Evolutionary conservation across 53 echinoderm and acorn worm species (phyloP).

Genomic region (Luidia sarsii): DNA sequence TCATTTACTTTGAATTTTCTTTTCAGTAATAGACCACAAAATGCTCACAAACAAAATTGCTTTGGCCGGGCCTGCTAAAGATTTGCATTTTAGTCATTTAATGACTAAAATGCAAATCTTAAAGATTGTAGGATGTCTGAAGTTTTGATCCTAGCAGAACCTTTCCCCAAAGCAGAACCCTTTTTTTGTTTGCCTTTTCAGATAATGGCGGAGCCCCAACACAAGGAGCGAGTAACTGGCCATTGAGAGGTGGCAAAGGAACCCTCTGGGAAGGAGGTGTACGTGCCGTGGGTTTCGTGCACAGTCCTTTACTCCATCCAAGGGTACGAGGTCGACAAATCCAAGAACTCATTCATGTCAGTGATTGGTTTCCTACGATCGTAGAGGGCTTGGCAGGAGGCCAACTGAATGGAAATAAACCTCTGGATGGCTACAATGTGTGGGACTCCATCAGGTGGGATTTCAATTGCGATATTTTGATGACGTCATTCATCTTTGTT

Average conservation of each 20-base stretch:
- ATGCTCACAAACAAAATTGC: no score
- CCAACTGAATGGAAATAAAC: conserved; percentile 46
- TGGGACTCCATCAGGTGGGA: conserved; percentile 70
- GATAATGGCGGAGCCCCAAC: conserved; percentile 76
- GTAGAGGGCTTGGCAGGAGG: conserved; percentile 77
- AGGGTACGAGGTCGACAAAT: conserved; percentile 50
- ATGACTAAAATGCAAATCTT: no score
- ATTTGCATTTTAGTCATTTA: no score
- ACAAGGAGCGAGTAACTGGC: conserved; percentile 80
- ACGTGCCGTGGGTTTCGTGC: conserved; percentile 75
- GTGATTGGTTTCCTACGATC: conserved; percentile 94
- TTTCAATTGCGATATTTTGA: no score
- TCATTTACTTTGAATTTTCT: no score
- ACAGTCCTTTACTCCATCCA: conserved; percentile 64
- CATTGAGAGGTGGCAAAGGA: conserved; percentile 73
- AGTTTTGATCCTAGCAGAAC: no score
- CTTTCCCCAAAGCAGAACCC: no score
- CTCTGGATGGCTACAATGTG: conserved; percentile 76
- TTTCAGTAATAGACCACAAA: no score
- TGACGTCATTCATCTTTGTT: background rate
- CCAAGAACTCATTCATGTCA: conserved; percentile 73
- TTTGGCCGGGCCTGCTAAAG: no score
- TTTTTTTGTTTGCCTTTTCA: no score
- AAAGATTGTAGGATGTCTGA: no score
- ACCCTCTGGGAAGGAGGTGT: conserved; percentile 89